These are phyloP conservation scores for Acanthornis magna DNA, from an alignment of 2,797 vertebrate genomes.

Conservation along the genomic window DNA sequence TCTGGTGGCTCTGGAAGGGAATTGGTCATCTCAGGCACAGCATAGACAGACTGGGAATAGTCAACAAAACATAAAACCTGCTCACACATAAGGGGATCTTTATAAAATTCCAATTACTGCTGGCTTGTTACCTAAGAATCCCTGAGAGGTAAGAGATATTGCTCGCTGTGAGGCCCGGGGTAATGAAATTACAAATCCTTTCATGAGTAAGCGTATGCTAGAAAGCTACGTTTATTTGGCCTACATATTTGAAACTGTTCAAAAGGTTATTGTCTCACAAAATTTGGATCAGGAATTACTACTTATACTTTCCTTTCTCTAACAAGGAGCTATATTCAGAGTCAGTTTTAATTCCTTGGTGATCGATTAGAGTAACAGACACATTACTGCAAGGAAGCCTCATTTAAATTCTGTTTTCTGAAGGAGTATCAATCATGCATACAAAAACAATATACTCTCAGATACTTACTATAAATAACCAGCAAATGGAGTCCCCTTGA, in stretches of 20 bases:
- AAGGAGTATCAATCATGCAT: background rate
- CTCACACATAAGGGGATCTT: slow-evolving; percentile 18
- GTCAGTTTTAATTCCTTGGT: background rate
- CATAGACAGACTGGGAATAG: background rate
- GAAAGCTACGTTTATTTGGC: background rate
- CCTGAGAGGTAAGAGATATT: slow-evolving; percentile 28
- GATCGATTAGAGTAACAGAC: background rate
- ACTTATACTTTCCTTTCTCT: background rate
- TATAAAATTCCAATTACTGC: slow-evolving; percentile 41
- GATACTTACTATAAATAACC: background rate
- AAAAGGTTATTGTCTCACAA: slow-evolving; percentile 36
- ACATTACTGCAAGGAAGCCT: background rate
- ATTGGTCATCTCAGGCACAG: background rate
- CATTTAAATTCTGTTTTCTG: slow-evolving; percentile 25
- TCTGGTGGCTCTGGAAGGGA: background rate
- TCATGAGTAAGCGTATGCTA: slow-evolving; percentile 35
- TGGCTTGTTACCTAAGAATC: slow-evolving; percentile 51
- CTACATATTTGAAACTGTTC: slow-evolving; percentile 21
- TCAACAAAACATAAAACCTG: slow-evolving; percentile 29
- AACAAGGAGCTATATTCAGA: slow-evolving; percentile 4
- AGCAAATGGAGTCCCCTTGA: background rate
- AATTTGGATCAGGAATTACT: slow-evolving; percentile 16
- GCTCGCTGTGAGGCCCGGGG: background rate
- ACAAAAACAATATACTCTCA: background rate
- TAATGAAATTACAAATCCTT: slow-evolving; percentile 50